Percentiles rank a stretch among this genome's conserved stretches.
phyloP scores from a whole-genome alignment of 2,113 vertebrate genomes.

The Struthidea cinerea region DNA sequence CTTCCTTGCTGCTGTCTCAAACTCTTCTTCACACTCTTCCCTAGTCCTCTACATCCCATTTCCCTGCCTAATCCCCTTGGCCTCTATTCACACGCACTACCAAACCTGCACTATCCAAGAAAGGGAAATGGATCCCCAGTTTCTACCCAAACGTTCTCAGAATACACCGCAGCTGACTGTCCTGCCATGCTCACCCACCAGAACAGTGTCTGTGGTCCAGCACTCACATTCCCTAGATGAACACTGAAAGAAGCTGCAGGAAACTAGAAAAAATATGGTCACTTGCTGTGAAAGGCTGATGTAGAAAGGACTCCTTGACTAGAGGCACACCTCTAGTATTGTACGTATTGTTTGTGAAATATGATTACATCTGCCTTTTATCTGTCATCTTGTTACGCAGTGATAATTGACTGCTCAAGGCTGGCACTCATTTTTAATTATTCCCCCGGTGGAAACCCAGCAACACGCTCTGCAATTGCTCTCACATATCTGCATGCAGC shows the following conservation, averaged over 20 bases:
- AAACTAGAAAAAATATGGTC: neutral
- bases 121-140: neutral
- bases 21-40: neutral
- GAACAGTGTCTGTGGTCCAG: neutral
- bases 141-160: neutral
- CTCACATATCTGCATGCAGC: neutral
- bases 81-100: neutral
- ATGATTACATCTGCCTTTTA: neutral
- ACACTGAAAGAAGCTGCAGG: neutral
- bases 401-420: neutral
- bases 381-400: neutral
- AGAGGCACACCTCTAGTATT: neutral
- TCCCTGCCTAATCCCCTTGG: neutral
- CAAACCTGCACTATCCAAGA: neutral
- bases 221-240: neutral
- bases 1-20: neutral
- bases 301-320: neutral
- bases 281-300: neutral
- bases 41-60: neutral
- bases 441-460: neutral
- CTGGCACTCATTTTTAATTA: slow-evolving; percentile 1
- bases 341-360: neutral
- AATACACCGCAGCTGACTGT: too few species aligned
- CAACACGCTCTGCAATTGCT: neutral
- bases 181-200: neutral